Evolutionary conservation across 1,140 invertebrate species (phyloP).

Genomic region (Eriosoma lanigerum): DNA sequence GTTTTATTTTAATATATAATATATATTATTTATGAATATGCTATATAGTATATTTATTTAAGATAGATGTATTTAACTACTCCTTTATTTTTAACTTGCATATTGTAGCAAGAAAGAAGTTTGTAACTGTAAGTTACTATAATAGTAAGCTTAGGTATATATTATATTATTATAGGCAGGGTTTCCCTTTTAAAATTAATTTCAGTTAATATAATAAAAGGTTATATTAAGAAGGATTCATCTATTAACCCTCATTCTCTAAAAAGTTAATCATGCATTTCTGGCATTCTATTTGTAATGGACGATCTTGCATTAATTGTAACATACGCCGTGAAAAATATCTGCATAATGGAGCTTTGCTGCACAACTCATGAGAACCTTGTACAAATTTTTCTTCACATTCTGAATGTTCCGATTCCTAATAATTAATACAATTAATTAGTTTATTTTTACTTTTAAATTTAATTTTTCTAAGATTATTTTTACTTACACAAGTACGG

Average conservation of each 20-base stretch:
- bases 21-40: constrained; percentile 15
- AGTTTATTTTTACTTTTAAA: not conserved
- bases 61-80: not conserved
- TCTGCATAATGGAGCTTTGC: constrained; percentile 46
- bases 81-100: constrained; percentile 20
- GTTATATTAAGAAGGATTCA: constrained; percentile 8
- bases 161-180: constrained; percentile 11
- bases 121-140: constrained; percentile 9
- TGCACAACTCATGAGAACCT: constrained; percentile 36
- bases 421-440: not conserved
- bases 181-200: not conserved
- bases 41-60: constrained; percentile 3
- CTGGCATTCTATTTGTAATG: constrained; percentile 44
- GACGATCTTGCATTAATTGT: constrained; percentile 44
- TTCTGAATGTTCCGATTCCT: constrained; percentile 44
- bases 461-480: not conserved
- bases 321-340: constrained; percentile 45
- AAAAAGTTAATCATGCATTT: constrained; percentile 50
- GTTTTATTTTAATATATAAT: constrained; percentile 14
- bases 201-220: constrained; percentile 10
- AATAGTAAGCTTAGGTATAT: constrained; percentile 34
- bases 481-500: constrained; percentile 45
- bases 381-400: constrained; percentile 43
- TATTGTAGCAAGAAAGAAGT: constrained; percentile 14
- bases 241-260: constrained; percentile 39